Base-by-base conservation (phyloP, 1,140 invertebrate genomes). In the Apocrypta bakeri region DNA sequence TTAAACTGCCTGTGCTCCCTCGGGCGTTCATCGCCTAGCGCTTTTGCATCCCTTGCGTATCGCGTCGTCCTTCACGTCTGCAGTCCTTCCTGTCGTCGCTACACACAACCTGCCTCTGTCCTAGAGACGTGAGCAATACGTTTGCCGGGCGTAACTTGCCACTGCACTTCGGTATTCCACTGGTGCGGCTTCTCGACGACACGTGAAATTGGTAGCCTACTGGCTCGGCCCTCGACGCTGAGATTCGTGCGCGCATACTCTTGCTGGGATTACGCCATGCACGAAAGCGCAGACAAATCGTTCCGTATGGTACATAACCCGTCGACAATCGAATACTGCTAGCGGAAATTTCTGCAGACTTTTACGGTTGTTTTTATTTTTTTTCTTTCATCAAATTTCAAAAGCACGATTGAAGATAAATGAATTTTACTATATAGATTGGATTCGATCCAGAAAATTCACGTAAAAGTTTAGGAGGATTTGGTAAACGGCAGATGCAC, bases 1-100 rank as follows among this genome's bases (percentile, higher is more conserved):
- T 73, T 48, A 40, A 48, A 17, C 37, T 25, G 42, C 24, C 73
- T 21, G 73, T 56, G 12, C 48, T 56, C 42, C 48, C 73, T 29
- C 73, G 25, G 25, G n/a, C 48, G 1, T 31, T 61, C 73, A n/a
- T 75, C 9, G 71, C 24, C 42, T 27, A n/a, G 24, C 73, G 42
- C 73, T 63, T 75, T 75, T 63, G 73, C 73, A 75, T 75, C 42
- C 33, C 69, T 72, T 21, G 12, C 29, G 29, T 37, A 14, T n/a
- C 29, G n/a, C n/a, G 25, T 72, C 69, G 9, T 31, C 69, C 69
- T 37, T 37, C 33, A 31, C 69, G 24, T 31, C 64, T 68, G n/a
- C 64, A 29, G 25, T 25, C 63, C 63, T 25, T 25, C 63, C 27
- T 66, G 24, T 29, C 63, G 63, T 37, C 33, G 33, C 33, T 37